Evolutionary conservation across 2,888 invertebrate genomes (phyloP).

Genomic region (Aleiodes alternator): DNA sequence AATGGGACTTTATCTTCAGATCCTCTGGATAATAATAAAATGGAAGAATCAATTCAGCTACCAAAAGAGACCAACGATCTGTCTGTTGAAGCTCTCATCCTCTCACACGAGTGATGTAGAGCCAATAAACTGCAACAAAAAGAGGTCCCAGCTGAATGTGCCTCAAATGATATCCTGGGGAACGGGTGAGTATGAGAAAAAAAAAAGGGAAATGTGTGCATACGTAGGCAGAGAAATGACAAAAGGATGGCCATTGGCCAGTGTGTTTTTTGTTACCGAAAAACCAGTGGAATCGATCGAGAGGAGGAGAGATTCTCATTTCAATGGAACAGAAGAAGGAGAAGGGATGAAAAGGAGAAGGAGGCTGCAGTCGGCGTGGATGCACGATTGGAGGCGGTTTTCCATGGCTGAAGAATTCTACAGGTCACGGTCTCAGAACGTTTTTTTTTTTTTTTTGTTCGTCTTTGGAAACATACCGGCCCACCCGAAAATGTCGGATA

Average conservation of each 20-base stretch:
- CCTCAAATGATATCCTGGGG: conserved; percentile 21
- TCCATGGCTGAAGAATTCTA: conserved; percentile 58
- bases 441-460: conserved; percentile 63
- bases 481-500: conserved; percentile 68
- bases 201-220: conserved; percentile 10
- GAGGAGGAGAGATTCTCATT: neutral
- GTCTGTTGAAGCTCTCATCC: neutral
- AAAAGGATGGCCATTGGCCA: conserved; percentile 22
- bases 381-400: conserved; percentile 24
- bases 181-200: conserved; percentile 11
- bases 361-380: conserved; percentile 17
- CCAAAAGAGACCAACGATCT: neutral
- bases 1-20: neutral
- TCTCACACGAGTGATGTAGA: conserved; percentile 1
- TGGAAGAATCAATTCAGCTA: neutral
- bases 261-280: neutral
- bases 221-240: conserved; percentile 12
- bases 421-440: conserved; percentile 51
- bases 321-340: neutral
- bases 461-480: conserved; percentile 54
- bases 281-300: conserved; percentile 23
- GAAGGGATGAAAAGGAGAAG: conserved; percentile 2
- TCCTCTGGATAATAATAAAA: neutral
- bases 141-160: neutral
- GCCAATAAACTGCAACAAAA: conserved; percentile 5